These are phyloP conservation scores for Myotis myotis DNA, from an alignment of 2,797 vertebrate species.

Conservation along the genomic window DNA sequence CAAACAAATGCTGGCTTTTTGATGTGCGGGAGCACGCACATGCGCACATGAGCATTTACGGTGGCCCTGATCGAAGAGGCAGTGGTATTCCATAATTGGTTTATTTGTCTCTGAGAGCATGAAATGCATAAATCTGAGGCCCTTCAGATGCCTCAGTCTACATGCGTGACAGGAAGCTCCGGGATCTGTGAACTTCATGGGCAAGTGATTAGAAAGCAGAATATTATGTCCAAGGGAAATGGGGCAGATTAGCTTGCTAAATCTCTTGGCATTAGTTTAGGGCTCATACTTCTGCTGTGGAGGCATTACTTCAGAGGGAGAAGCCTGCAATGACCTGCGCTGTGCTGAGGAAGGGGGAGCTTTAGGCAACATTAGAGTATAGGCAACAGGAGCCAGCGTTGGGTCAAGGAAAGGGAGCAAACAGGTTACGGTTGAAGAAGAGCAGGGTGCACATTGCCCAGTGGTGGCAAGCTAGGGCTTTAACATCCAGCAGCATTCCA, in stretches of 20 bases:
- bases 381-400: too few species aligned
- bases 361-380: neutral
- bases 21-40: rapidly evolving
- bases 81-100: neutral
- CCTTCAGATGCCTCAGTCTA: neutral
- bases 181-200: neutral
- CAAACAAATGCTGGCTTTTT: neutral
- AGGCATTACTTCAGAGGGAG: neutral
- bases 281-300: neutral
- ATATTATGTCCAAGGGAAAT: neutral
- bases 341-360: neutral
- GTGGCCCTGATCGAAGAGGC: neutral
- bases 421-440: neutral
- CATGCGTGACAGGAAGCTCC: neutral
- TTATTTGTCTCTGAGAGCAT: neutral
- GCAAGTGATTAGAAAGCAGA: neutral
- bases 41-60: neutral
- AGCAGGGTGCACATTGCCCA: rapidly evolving
- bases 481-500: neutral
- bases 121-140: constrained; percentile 32
- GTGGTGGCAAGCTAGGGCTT: neutral
- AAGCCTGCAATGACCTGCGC: neutral
- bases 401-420: too few species aligned
- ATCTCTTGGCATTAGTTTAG: neutral
- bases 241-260: neutral